These are phyloP conservation scores for Rapana venosa DNA, from an alignment of 2,888 invertebrate genomes.

Conservation along the genomic window DNA sequence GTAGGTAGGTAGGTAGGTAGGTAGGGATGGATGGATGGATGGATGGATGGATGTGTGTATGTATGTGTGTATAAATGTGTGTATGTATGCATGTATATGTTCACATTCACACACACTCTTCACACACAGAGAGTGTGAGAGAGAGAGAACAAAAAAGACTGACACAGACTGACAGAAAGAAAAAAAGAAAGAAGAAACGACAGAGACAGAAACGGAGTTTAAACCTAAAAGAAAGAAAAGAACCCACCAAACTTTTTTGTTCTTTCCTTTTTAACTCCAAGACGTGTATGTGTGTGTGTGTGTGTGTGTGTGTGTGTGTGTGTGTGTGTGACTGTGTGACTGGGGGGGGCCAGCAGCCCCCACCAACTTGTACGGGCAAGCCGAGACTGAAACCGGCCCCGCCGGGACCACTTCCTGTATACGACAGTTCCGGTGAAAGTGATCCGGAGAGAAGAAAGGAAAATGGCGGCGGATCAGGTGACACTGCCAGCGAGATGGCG, in stretches of 20 bases:
- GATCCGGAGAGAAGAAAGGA: conserved; percentile 20
- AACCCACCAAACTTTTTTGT: not conserved
- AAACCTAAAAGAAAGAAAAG: not conserved
- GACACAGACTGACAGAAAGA: not conserved
- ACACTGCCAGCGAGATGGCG: not conserved
- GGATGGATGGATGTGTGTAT: not conserved
- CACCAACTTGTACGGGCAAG: not conserved
- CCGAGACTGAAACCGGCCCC: conserved; percentile 37
- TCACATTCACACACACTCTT: not conserved
- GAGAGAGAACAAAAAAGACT: not conserved
- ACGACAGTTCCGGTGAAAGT: conserved; percentile 36
- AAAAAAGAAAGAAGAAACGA: not conserved
- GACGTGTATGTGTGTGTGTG: not conserved
- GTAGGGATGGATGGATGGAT: not conserved
- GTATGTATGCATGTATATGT: not conserved
- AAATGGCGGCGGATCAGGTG: conserved; percentile 26
- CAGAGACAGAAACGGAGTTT: not conserved
- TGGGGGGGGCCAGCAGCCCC: not conserved
- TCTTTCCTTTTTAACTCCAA: too few relatives aligned
- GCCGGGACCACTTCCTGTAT: conserved; percentile 33
- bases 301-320: too few relatives aligned
- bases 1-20: not conserved
- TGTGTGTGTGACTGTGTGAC: too few relatives aligned
- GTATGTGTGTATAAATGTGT: not conserved
- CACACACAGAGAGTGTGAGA: not conserved